Evolutionary conservation across 64 coral and sea anemone species (phyloP).

Genomic region (Orbicella faveolata): DNA sequence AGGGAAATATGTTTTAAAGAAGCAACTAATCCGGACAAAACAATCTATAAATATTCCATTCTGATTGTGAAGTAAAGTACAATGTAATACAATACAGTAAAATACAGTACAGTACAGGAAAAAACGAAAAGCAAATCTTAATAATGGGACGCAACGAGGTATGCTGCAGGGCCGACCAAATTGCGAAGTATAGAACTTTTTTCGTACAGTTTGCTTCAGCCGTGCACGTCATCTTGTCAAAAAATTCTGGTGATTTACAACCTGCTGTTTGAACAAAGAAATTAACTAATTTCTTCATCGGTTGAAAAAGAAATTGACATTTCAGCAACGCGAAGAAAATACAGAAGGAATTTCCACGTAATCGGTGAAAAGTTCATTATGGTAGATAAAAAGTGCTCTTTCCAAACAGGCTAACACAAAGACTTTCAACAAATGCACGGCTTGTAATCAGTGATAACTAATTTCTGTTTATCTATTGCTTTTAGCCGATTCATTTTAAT

Average conservation of each 20-base stretch:
- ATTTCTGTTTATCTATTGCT: neutral
- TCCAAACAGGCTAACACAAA: neutral
- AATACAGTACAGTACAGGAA: too few relatives aligned
- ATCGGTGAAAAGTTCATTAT: neutral
- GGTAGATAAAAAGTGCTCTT: neutral
- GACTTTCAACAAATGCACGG: neutral
- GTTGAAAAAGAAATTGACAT: neutral
- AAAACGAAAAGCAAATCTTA: neutral
- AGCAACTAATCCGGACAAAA: too few relatives aligned
- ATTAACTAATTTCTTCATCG: neutral
- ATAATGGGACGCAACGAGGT: neutral
- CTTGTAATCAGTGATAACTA: neutral
- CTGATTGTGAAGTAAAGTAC: too few relatives aligned
- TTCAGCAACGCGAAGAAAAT: neutral
- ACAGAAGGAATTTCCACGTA: neutral
- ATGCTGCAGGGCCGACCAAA: neutral
- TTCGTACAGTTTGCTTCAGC: neutral
- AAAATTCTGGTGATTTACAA: neutral
- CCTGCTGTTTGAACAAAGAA: neutral
- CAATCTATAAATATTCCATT: too few relatives aligned
- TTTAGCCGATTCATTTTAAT: slow-evolving; percentile 10
- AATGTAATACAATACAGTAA: too few relatives aligned
- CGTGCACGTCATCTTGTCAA: neutral
- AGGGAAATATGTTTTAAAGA: neutral
- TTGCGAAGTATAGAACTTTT: neutral